Percentiles rank a stretch among this genome's conserved stretches.
Conservation (phyloP, 2,797 vertebrate genomes). For the Nothura maculosa region DNA sequence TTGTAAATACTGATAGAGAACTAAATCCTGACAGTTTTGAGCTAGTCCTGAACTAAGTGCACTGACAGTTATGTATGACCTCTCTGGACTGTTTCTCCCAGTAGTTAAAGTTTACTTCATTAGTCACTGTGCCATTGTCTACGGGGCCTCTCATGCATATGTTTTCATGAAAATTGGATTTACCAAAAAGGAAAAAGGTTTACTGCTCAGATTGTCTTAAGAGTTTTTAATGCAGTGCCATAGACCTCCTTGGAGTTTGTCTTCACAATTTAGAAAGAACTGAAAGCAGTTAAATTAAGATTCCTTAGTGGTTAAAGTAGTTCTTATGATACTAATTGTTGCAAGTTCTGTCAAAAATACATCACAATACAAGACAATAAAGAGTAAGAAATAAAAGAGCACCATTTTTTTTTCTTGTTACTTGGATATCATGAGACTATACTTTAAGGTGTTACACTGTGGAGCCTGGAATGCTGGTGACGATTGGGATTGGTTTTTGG, state of each 20-base stretch:
- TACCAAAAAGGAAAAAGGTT: background rate
- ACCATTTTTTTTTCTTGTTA: background rate
- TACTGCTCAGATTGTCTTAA: background rate
- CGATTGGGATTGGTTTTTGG: background rate
- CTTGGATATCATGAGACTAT: background rate
- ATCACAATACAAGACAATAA: too few species aligned
- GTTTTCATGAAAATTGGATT: background rate
- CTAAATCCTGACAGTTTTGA: background rate
- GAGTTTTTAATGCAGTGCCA: background rate
- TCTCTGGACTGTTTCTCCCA: background rate
- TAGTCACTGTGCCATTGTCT: background rate
- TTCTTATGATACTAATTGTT: background rate
- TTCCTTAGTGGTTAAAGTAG: background rate
- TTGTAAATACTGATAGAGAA: background rate
- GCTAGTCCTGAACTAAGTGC: too few species aligned
- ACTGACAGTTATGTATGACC: background rate
- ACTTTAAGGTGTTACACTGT: background rate
- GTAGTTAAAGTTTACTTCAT: background rate
- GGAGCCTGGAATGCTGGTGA: background rate
- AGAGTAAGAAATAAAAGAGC: background rate
- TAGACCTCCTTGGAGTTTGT: background rate
- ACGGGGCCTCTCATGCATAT: background rate
- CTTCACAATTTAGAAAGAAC: background rate
- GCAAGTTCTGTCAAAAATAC: background rate
- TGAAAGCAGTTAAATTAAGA: background rate